Percentiles rank a stretch among this genome's conserved stretches.
Evolutionary conservation across 2,888 invertebrate genomes (phyloP).

Genomic region (Parnassius apollo): DNA sequence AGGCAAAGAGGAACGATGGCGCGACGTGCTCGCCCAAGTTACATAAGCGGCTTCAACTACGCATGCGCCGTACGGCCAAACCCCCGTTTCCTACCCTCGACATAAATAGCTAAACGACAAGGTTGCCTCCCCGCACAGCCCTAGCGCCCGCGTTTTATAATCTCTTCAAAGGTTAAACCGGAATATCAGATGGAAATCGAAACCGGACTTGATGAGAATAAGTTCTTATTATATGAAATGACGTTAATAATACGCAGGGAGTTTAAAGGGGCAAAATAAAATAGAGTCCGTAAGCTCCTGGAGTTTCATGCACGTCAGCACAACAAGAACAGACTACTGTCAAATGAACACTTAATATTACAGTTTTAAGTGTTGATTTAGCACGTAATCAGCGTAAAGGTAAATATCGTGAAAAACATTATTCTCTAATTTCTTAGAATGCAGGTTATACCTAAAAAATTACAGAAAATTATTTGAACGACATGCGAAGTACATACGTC

Average conservation of each 20-base stretch:
- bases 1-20: constrained; percentile 41
- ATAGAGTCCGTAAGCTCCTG: no score
- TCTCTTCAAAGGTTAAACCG: constrained; percentile 76
- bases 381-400: no score
- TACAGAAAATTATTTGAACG: no score
- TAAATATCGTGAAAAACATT: no score
- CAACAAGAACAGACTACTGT: no score
- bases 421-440: no score
- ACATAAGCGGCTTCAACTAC: constrained; percentile 67
- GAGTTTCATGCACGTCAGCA: no score
- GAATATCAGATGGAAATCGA: constrained; percentile 71
- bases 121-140: constrained; percentile 76
- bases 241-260: constrained; percentile 29
- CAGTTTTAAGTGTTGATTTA: background rate
- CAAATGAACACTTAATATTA: no score
- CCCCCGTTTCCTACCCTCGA: constrained; percentile 69
- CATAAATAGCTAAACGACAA: constrained; percentile 80
- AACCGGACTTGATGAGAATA: constrained; percentile 55
- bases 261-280: constrained; percentile 11
- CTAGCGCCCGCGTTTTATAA: constrained; percentile 75
- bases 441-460: no score
- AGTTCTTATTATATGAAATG: constrained; percentile 41
- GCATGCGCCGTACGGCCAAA: constrained; percentile 66
- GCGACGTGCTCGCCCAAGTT: constrained; percentile 58
- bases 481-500: no score